phyloP scores from a whole-genome alignment of 2,888 invertebrate genomes.

The Lasiommata megera region DNA sequence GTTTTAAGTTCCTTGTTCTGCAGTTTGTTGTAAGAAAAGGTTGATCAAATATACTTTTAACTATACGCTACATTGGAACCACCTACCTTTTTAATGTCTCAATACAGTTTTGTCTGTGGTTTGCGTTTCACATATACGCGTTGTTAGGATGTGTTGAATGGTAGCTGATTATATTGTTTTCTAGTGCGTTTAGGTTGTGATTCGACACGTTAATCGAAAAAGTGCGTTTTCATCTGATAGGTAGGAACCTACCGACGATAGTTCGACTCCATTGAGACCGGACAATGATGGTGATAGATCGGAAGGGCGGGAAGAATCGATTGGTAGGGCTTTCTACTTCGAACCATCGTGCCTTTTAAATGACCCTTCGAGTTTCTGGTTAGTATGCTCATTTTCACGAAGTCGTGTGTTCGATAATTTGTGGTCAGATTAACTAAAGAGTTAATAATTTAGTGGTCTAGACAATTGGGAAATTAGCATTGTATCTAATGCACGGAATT shows the following conservation, averaged over 20 bases:
- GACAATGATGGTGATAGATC: conserved; percentile 61
- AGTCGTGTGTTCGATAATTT: too few relatives aligned
- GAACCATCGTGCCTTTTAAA: too few relatives aligned
- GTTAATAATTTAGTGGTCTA: too few relatives aligned
- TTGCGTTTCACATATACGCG: conserved; percentile 26
- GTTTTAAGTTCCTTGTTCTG: too few relatives aligned
- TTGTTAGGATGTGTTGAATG: conserved; percentile 49
- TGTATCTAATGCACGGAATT: too few relatives aligned
- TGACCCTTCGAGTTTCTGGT: too few relatives aligned
- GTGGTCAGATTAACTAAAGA: too few relatives aligned
- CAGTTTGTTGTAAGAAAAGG: too few relatives aligned
- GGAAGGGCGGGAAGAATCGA: conserved; percentile 6
- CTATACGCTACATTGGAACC: too few relatives aligned
- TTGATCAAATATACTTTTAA: too few relatives aligned
- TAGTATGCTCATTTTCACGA: too few relatives aligned
- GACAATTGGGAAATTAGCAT: too few relatives aligned
- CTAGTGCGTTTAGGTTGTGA: conserved; percentile 60
- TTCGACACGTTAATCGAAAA: conserved; percentile 76
- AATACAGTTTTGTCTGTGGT: conserved; percentile 11
- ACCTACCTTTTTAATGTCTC: not conserved
- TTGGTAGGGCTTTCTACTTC: not conserved
- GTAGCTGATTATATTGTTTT: conserved; percentile 80
- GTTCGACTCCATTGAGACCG: conserved; percentile 56
- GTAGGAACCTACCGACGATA: not conserved
- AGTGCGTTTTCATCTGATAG: conserved; percentile 70